Base-by-base conservation (phyloP, 2,113 vertebrate genomes). In the Hemiprocne comata region DNA sequence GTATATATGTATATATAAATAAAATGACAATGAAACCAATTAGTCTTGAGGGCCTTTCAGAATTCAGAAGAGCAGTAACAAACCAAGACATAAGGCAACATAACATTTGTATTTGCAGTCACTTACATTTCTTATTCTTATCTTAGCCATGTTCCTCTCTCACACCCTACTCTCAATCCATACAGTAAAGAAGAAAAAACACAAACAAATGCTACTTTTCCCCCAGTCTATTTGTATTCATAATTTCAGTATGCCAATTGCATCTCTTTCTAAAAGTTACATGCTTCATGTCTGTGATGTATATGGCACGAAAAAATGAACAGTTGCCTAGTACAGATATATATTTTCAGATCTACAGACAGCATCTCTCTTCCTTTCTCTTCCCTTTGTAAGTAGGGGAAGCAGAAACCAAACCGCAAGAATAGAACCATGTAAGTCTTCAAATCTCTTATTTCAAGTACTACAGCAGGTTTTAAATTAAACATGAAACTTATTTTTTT, bases 11-110 rank as follows among this genome's bases (percentile, higher is more conserved):
- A 95, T 95, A 86, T 42, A 96, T 64, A 97, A 97, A 98, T 97
- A 98, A 97, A 98, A 98, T 10, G 76, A 98, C 92, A 98, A 97
- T 96, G 96, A 95, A 95, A 96, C 65, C 10, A 46, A 93, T 98
- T 98, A 98, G 98, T 96, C 91, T 53, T 33, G 74, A 87, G 50
- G 38, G 53, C 42, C 76, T 93, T 86, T 67, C 64, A 50, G 76
- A 93, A 70, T 14, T 74, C 1, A 73, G 51, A 91, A 96, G 85
- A 95, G 88, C 91, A 97, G 53, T 90, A 94, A 93, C 69, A 96
- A 62, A 85, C 76, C 44, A 82, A 93, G n/a, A 82, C 29, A 94
- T 28, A 83, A 57, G 48, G 53, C 53, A 95, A 78, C 34, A 62
- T 15, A 26, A 90, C 40, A 82, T 73, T 79, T 48, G 5, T 69